These are phyloP conservation scores for Misgurnus mizolepis DNA, from an alignment of 2,113 vertebrate species.

Conservation along the genomic window DNA sequence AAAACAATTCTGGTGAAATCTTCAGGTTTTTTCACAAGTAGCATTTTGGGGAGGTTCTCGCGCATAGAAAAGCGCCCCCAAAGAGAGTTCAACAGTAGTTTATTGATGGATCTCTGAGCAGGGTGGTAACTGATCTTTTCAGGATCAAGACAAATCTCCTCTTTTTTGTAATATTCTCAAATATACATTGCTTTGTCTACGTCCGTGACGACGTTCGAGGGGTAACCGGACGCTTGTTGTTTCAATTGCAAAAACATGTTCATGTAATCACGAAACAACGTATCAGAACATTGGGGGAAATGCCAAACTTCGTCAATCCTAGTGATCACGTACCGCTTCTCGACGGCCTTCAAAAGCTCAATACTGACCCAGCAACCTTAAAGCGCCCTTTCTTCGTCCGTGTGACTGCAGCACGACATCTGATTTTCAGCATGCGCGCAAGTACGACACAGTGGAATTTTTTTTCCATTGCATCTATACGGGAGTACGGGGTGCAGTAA, in stretches of 20 bases:
- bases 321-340: background rate
- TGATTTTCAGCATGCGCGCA: background rate
- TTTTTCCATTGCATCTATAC: background rate
- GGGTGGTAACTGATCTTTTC: background rate
- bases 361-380: background rate
- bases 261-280: background rate
- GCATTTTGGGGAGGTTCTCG: too few relatives aligned
- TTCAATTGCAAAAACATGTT: background rate
- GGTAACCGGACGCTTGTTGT: background rate
- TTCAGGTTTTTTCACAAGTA: too few relatives aligned
- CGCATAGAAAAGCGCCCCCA: too few relatives aligned
- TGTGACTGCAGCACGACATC: background rate
- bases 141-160: background rate
- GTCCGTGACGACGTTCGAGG: background rate
- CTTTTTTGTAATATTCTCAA: background rate
- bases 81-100: too few relatives aligned
- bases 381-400: background rate
- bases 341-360: background rate
- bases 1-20: too few relatives aligned
- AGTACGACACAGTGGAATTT: background rate
- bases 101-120: background rate
- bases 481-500: background rate
- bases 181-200: background rate
- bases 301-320: background rate
- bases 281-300: background rate